These are phyloP conservation scores for Temnopleurus reevesii DNA, from an alignment of 53 echinoderm and acorn worm species.

Conservation along the genomic window DNA sequence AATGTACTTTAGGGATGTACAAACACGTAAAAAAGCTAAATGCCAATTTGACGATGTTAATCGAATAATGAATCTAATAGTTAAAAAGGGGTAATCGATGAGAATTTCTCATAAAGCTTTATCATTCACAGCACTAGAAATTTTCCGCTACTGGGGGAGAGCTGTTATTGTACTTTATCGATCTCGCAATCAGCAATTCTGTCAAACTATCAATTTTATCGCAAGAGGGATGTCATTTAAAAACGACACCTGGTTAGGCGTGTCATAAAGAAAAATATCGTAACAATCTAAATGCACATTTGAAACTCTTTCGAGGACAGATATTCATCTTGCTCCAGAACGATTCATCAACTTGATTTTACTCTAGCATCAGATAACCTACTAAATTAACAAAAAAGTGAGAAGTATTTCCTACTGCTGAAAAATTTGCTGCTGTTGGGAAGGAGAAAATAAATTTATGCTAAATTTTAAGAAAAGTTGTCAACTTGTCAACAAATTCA, in stretches of 20 bases:
- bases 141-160: not conserved
- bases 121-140: not conserved
- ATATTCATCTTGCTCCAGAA: not conserved
- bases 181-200: not conserved
- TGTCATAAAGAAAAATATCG: not conserved
- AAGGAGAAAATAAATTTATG: no score
- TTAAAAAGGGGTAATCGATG: not conserved
- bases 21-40: no score
- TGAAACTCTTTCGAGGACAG: not conserved
- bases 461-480: no score
- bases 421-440: no score
- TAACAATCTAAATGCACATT: conserved; percentile 2
- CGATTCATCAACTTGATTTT: not conserved
- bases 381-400: no score
- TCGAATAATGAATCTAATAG: no score
- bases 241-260: not conserved
- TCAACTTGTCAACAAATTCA: no score
- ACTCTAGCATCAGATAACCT: not conserved
- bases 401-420: no score
- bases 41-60: no score
- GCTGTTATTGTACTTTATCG: not conserved
- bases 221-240: not conserved
- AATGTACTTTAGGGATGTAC: no score
- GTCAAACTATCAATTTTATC: not conserved
- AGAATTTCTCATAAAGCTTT: not conserved